Evolutionary conservation across 2,888 invertebrate genomes (phyloP).

Genomic region (Agrotis segetum): DNA sequence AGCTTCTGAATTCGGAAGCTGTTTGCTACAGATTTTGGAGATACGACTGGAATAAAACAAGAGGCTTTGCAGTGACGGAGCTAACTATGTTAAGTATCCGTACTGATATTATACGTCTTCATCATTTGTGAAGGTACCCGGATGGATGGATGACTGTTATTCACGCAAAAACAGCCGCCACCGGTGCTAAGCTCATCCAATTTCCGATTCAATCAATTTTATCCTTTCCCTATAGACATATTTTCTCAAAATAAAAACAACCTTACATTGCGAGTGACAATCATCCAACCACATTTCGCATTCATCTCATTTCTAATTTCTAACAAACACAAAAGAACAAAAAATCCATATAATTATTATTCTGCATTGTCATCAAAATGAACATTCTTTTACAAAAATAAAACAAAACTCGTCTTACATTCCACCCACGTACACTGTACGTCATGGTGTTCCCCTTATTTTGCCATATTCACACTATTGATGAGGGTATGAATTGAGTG

Average conservation of each 20-base stretch:
- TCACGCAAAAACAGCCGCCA: too few relatives aligned
- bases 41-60: slow-evolving; percentile 25
- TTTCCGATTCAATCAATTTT: neutral
- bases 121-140: too few relatives aligned
- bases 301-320: neutral
- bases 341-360: slow-evolving; percentile 13
- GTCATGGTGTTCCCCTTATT: slow-evolving; percentile 43
- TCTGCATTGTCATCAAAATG: slow-evolving; percentile 41
- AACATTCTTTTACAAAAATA: slow-evolving; percentile 30
- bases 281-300: neutral
- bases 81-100: neutral
- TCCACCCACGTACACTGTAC: slow-evolving; percentile 48
- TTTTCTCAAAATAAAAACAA: neutral
- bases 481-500: slow-evolving; percentile 41
- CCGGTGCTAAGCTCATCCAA: too few relatives aligned
- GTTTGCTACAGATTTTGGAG: slow-evolving; percentile 41
- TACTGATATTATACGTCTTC: too few relatives aligned
- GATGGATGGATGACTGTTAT: too few relatives aligned
- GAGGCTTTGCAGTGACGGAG: neutral
- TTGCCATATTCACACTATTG: slow-evolving; percentile 46
- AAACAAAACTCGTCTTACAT: slow-evolving; percentile 36
- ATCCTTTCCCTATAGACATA: neutral
- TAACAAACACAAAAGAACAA: slow-evolving; percentile 7
- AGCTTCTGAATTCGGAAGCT: slow-evolving; percentile 36
- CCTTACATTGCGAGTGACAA: neutral